Conservation (phyloP, 1,140 invertebrate species). For the Drosophila mayri region DNA sequence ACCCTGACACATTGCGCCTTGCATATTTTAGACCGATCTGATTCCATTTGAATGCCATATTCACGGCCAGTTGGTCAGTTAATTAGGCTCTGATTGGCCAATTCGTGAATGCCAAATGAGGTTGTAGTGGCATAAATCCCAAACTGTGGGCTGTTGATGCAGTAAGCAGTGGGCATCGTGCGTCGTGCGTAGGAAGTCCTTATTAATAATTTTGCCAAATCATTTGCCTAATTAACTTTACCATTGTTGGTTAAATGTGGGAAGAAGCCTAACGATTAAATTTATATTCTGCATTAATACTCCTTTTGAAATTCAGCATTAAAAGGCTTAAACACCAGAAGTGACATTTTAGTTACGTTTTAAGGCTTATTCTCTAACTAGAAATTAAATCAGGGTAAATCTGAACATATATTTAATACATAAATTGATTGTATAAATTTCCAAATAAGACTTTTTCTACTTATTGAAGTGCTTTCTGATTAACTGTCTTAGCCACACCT, state of each 20-base stretch:
- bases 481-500: conserved; percentile 1
- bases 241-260: conserved; percentile 2
- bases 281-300: neutral
- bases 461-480: conserved; percentile 1
- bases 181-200: neutral
- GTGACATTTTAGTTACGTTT: neutral
- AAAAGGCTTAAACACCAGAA: neutral
- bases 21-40: conserved; percentile 66
- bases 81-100: conserved; percentile 71
- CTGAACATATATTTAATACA: neutral
- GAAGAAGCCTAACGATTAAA: neutral
- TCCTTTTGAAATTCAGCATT: neutral
- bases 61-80: conserved; percentile 66
- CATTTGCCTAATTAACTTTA: conserved; percentile 23
- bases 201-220: conserved; percentile 23
- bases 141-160: neutral
- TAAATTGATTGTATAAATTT: neutral
- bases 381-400: neutral
- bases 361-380: neutral
- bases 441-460: neutral
- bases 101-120: conserved; percentile 42
- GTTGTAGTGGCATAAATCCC: conserved; percentile 24
- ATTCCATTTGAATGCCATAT: conserved; percentile 60
- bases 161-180: too few species aligned
- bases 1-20: conserved; percentile 62